phyloP scores from a whole-genome alignment of 2,888 invertebrate genomes.

The Tipula confusa region DNA sequence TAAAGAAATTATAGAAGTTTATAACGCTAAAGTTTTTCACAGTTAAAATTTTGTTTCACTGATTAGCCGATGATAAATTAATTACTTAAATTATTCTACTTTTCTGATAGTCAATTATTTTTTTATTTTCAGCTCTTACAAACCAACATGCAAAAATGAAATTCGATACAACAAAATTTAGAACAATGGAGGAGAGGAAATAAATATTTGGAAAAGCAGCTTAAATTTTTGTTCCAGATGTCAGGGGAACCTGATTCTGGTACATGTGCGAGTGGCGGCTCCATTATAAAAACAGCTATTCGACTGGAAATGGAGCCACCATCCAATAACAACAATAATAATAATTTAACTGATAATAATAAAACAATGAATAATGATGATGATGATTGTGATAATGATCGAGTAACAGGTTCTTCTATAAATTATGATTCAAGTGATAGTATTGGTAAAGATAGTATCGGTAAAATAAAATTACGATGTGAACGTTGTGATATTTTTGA shows the following conservation, averaged over 20 bases:
- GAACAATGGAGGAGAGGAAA: not conserved
- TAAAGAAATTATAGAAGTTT: no score
- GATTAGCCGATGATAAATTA: no score
- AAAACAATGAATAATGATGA: conserved; percentile 32
- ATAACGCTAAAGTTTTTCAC: no score
- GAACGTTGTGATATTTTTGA: conserved; percentile 81
- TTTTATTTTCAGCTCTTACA: not conserved
- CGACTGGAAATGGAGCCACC: conserved; percentile 41
- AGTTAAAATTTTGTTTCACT: no score
- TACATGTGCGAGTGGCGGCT: not conserved
- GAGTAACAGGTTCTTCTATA: conserved; percentile 36
- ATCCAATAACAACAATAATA: conserved; percentile 32
- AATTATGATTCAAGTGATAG: conserved; percentile 37
- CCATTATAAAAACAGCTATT: not conserved
- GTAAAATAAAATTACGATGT: conserved; percentile 50
- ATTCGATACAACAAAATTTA: not conserved
- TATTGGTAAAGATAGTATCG: conserved; percentile 27
- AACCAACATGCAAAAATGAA: not conserved
- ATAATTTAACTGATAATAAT: conserved; percentile 13
- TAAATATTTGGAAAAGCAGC: not conserved
- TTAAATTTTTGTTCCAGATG: not conserved
- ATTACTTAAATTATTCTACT: not conserved
- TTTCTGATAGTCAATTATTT: not conserved
- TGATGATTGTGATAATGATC: conserved; percentile 36
- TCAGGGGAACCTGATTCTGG: conserved; percentile 32